A percentile compares a stretch with the other conserved stretches of the same genome.
Evolutionary conservation across 2,113 vertebrate species (phyloP).

Genomic region (Anser cygnoides): DNA sequence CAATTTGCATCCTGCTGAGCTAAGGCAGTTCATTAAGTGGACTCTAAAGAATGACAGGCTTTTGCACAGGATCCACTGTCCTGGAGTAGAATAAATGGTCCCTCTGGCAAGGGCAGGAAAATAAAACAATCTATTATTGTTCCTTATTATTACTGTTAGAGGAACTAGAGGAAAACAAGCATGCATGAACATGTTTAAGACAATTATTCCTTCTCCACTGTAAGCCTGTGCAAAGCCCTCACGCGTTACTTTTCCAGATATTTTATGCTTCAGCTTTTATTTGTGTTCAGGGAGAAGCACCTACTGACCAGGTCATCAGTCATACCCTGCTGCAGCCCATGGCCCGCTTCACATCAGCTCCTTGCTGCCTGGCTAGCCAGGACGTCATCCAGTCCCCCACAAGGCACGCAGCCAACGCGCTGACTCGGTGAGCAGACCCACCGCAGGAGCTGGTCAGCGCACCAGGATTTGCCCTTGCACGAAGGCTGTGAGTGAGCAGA

Average conservation of each 20-base stretch:
- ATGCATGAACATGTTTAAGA: not conserved
- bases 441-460: not conserved
- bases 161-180: not conserved
- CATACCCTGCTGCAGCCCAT: not conserved
- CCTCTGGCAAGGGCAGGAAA: conserved; percentile 28
- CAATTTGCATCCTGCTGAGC: conserved; percentile 32
- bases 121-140: not conserved
- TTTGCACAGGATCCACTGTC: conserved; percentile 20
- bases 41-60: conserved; percentile 43
- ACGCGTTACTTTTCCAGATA: not conserved
- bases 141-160: not conserved
- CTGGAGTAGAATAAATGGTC: conserved; percentile 17
- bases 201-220: not conserved
- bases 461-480: not conserved
- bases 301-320: not conserved
- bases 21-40: conserved; percentile 8
- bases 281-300: not conserved
- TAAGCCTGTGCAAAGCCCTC: not conserved
- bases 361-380: not conserved
- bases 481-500: not conserved
- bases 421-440: not conserved
- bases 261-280: not conserved
- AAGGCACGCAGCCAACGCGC: accelerated
- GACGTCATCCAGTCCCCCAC: not conserved
- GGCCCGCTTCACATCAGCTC: not conserved